Base-by-base conservation (phyloP, 2,888 invertebrate species). In the Drosophila robusta region DNA sequence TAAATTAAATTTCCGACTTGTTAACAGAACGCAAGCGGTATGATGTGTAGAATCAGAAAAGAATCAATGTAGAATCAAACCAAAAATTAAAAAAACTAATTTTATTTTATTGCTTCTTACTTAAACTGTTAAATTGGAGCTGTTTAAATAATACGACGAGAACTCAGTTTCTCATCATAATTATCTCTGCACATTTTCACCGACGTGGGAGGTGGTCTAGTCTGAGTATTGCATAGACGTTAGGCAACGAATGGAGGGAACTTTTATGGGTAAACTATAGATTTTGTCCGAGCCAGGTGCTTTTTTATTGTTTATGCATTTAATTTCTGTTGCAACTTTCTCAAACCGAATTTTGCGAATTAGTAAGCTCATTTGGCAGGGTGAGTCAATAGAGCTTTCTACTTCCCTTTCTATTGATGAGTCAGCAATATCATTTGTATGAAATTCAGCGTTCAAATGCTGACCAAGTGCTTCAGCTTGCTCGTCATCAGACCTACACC, bases 131-230 rank as follows among this genome's bases (percentile, higher is more conserved):
- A n/a, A n/a, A n/a, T n/a, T n/a, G n/a, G n/a, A n/a, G n/a, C n/a
- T n/a, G n/a, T n/a, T n/a, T n/a, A n/a, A n/a, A n/a, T n/a, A n/a
- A n/a, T 46, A 46, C 4, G 45, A 39, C 16, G 55, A 14, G 12
- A 18, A 2, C 18, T 18, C 18, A 38, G 12, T 38, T 39, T 39
- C 18, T 18, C 29, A 44, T 45, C 54, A 54, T 45, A 24, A 54
- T 44, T 22, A 54, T 54, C 36, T 52, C 51, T 41, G 45, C 54
- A 36, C 44, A 18, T 41, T 41, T 41, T 5, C 18, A 18, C 18
- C 18, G 41, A 39, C 22, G 36, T 49, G 44, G 54, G 16, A 54
- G 44, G 44, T 54, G 24, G 18, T 54, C 54, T n/a, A 54, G 9
- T 24, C 34, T 54, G 5, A 54, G n/a, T 4, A 54, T 54, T 4